Base-by-base conservation (phyloP, 2,797 vertebrate species). In the Cirrhinus molitorella region DNA sequence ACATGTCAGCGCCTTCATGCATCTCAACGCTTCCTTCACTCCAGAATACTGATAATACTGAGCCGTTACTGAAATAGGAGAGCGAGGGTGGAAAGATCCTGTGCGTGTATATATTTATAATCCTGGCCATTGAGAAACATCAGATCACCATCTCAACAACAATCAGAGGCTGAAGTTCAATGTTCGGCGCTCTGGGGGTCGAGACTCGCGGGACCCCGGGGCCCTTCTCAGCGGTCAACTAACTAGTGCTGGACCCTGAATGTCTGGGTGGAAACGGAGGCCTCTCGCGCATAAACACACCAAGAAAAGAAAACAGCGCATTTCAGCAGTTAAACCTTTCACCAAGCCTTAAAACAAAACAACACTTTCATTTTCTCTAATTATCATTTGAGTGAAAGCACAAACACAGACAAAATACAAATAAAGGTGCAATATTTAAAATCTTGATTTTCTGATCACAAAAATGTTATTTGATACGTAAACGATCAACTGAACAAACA, bases 1-100 rank as follows among this genome's bases (percentile, higher is more conserved):
- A 94, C 94, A 94, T 94, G 94, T 95, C 94, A 95, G 92, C 94
- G 79, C 93, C 92, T 89, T 40, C 77, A 28, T 89, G 90, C 89
- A 89, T 90, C 91, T 92, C 93, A 94, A 94, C 91, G 92, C 93
- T 93, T 93, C 92, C 91, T 92, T 89, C 90, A 91, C 91, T 88
- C 91, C 93, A 89, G 87, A 92, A 83, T 80, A 89, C 92, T 93
- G 88, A 88, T 89, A 92, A 91, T 90, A 93, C 90, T 89, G 89
- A 89, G 85, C 89, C 91, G 57, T 85, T 91, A 84, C 85, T 87
- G 84, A 88, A 90, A 87, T 79, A 86, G 86, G 84, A 89, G 82
- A 66, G 23, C 6, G 83, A 83, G 86, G 85, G 17, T 86, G 84
- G 71, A 59, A 47, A 84, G 12, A 43, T 77, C 59, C 28, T 49